Conservation (phyloP, 2,797 vertebrate genomes). For the Pelochelys cantorii region DNA sequence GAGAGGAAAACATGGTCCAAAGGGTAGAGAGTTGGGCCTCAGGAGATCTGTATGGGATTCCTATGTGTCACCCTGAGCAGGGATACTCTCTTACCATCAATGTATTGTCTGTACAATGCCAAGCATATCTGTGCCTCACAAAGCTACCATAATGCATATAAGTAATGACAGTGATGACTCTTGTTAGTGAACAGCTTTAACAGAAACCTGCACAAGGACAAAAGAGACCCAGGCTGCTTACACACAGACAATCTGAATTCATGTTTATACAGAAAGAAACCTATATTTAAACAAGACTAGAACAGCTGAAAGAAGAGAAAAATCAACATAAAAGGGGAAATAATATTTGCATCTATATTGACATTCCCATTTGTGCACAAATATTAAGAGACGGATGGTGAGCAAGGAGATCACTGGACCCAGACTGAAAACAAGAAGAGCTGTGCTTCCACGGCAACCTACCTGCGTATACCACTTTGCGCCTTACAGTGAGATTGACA, state of each 20-base stretch:
- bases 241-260: neutral
- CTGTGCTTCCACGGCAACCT: slow-evolving; percentile 53
- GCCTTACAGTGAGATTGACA: slow-evolving; percentile 96
- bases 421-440: slow-evolving; percentile 18
- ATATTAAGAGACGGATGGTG: neutral
- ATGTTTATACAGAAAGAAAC: neutral
- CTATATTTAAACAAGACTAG: neutral
- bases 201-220: neutral
- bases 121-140: neutral
- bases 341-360: neutral
- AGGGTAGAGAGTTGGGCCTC: neutral
- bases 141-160: neutral
- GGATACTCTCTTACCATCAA: too few relatives aligned
- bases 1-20: neutral
- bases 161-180: neutral
- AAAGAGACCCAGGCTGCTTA: neutral
- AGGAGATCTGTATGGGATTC: neutral
- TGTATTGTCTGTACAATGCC: neutral
- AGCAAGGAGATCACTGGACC: slow-evolving; percentile 45
- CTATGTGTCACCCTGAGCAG: neutral
- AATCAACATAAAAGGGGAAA: neutral
- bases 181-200: neutral
- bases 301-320: neutral
- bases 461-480: slow-evolving; percentile 94
- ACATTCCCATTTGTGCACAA: slow-evolving; percentile 21